Percentiles rank a stretch among this genome's conserved stretches.
Evolutionary conservation across 2,888 invertebrate species (phyloP).

Genomic region (Yponomeuta evonymella): DNA sequence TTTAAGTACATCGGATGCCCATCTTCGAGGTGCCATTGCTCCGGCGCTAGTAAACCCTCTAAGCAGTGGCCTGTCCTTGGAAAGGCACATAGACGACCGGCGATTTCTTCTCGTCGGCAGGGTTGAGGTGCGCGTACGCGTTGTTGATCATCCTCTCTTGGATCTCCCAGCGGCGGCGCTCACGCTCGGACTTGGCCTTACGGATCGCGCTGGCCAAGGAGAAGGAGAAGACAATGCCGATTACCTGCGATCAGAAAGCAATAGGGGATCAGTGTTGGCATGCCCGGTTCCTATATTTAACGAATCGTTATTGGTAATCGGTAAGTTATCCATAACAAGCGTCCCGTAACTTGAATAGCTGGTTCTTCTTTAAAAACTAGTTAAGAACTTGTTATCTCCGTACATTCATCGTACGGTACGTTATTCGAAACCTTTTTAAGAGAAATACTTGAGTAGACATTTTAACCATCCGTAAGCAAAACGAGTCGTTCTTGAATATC

Average conservation of each 20-base stretch:
- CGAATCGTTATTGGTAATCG: too few species aligned
- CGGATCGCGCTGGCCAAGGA: constrained; percentile 91
- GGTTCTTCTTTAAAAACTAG: too few species aligned
- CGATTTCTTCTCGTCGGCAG: constrained; percentile 50
- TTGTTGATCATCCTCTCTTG: constrained; percentile 76
- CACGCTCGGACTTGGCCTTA: constrained; percentile 83
- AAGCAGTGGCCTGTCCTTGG: constrained; percentile 60
- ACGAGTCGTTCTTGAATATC: too few species aligned
- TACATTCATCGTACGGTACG: too few species aligned
- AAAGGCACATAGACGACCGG: constrained; percentile 69
- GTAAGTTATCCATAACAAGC: too few species aligned
- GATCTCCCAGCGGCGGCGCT: constrained; percentile 82
- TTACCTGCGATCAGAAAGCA: constrained; percentile 74
- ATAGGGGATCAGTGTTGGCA: not conserved
- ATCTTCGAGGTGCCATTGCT: not conserved
- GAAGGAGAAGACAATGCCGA: constrained; percentile 92
- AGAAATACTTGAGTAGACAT: too few species aligned
- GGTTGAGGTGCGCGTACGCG: constrained; percentile 63
- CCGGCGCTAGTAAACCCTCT: constrained; percentile 21
- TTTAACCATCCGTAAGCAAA: too few species aligned
- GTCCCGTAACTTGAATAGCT: too few species aligned
- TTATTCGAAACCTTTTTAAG: too few species aligned
- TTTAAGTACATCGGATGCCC: not conserved
- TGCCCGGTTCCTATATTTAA: too few species aligned
- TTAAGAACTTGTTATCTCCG: too few species aligned